phyloP scores from a whole-genome alignment of 2,797 vertebrate species.

The Coilia nasus region DNA sequence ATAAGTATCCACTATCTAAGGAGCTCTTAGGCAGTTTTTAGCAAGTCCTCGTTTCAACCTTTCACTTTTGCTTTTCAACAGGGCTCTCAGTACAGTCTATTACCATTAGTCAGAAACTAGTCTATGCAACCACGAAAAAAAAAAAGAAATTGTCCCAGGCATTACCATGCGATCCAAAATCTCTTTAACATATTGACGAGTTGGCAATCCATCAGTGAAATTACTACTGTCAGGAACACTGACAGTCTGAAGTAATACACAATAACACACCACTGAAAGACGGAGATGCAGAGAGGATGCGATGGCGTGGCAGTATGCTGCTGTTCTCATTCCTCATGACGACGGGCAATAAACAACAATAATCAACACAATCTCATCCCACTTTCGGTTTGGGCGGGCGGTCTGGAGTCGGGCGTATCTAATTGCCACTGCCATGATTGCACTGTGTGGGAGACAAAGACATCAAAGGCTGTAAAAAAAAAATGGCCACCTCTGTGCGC shows the following conservation, averaged over 20 bases:
- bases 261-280: not conserved
- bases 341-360: conserved; percentile 6
- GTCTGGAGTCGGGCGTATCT: not conserved
- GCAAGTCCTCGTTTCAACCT: not conserved
- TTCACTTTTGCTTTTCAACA: not conserved
- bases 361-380: not conserved
- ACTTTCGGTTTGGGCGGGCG: not conserved
- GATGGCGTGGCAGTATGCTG: not conserved
- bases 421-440: conserved; percentile 7
- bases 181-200: not conserved
- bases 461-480: not conserved
- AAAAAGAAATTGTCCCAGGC: not conserved
- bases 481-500: too few relatives aligned
- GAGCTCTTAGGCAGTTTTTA: not conserved
- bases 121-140: not conserved
- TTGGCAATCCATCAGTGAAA: not conserved
- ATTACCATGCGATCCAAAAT: not conserved
- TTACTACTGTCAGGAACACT: not conserved
- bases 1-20: too few relatives aligned
- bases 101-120: not conserved
- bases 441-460: conserved; percentile 3
- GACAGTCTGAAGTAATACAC: not conserved
- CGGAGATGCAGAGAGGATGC: not conserved
- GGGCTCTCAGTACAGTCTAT: not conserved
- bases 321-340: conserved; percentile 10